Conservation (phyloP, 2,888 invertebrate genomes). For the Acholoe squamosa region DNA sequence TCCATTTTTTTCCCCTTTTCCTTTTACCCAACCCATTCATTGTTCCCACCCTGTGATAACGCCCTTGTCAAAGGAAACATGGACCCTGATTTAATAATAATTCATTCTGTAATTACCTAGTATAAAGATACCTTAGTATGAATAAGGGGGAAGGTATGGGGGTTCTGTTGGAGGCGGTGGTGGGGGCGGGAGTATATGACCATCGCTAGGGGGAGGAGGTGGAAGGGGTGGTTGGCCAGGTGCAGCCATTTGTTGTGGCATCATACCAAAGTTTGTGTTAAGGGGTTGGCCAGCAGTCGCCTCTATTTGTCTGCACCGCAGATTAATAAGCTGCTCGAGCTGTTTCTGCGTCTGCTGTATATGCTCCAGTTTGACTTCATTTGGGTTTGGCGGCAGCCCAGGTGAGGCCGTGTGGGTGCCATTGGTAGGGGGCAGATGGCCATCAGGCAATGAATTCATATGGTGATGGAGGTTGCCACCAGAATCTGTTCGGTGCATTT, state of each 20-base stretch:
- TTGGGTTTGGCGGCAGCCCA: not conserved
- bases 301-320: slow-evolving; percentile 8
- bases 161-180: not conserved
- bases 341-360: slow-evolving; percentile 40
- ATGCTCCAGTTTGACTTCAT: slow-evolving; percentile 28
- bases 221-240: slow-evolving; percentile 46
- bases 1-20: not conserved
- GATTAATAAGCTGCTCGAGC: slow-evolving; percentile 46
- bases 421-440: not conserved
- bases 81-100: slow-evolving; percentile 20
- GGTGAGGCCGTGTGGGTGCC: not conserved
- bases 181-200: slow-evolving; percentile 30
- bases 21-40: too few species aligned
- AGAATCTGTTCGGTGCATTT: slow-evolving; percentile 48
- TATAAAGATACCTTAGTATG: not conserved
- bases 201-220: slow-evolving; percentile 18
- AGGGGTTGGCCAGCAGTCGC: not conserved
- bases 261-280: not conserved
- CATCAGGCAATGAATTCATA: not conserved
- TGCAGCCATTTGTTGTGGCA: not conserved
- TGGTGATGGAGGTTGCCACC: not conserved
- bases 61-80: not conserved
- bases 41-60: too few species aligned
- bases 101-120: slow-evolving; percentile 13
- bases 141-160: slow-evolving; percentile 42